phyloP scores from a whole-genome alignment of 2,888 invertebrate genomes.

The Trissolcus japonicus region DNA sequence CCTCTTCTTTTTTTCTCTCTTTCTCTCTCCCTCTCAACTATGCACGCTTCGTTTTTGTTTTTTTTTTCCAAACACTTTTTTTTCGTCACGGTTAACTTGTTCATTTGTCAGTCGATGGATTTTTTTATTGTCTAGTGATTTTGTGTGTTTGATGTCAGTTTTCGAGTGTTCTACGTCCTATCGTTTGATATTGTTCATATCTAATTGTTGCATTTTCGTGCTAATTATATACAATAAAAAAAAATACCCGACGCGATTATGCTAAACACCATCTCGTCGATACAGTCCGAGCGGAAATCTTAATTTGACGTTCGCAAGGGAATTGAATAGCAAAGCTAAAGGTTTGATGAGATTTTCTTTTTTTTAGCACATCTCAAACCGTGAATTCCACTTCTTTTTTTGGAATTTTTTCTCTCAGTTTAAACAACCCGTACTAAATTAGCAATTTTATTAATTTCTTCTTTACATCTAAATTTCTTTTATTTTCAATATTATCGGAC shows the following conservation, averaged over 20 bases:
- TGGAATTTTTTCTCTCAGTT: not conserved
- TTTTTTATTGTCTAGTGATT: not conserved
- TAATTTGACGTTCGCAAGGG: constrained; percentile 19
- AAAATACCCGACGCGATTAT: constrained; percentile 1
- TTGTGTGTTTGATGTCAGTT: not conserved
- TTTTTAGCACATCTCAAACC: not conserved
- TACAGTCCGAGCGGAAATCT: constrained; percentile 19
- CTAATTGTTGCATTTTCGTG: constrained; percentile 29
- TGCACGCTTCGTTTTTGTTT: constrained; percentile 4
- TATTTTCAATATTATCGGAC: no score
- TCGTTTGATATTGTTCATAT: constrained; percentile 8
- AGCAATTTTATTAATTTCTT: no score
- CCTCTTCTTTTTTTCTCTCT: constrained; percentile 5
- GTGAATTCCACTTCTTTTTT: not conserved
- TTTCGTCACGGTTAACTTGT: not conserved
- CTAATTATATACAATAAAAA: constrained; percentile 19
- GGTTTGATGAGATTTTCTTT: constrained; percentile 3
- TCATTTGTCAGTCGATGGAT: not conserved
- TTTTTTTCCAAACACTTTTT: not conserved
- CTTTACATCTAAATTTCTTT: no score
- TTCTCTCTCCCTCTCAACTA: constrained; percentile 3
- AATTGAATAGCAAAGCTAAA: not conserved
- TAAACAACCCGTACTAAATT: not conserved
- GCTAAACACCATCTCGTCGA: constrained; percentile 17
- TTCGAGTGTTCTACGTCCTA: constrained; percentile 2